Percentiles rank a stretch among this genome's conserved stretches.
phyloP scores from a whole-genome alignment of 2,797 vertebrate species.

The Chelidonichthys spinosus region DNA sequence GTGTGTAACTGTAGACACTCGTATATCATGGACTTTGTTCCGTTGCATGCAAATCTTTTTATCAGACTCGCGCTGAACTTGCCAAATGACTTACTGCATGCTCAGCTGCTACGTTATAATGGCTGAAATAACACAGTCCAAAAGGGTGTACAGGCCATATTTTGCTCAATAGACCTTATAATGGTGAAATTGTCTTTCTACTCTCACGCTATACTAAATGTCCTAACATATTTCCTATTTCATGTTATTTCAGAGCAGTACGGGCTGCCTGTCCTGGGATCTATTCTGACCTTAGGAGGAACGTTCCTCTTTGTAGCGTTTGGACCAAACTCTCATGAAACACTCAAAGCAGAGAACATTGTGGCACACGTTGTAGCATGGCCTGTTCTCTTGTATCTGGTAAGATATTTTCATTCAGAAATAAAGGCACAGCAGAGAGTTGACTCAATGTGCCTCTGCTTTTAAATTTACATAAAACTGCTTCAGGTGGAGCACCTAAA shows the following conservation, averaged over 20 bases:
- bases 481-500: not conserved
- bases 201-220: not conserved
- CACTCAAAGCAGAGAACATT: constrained; percentile 91
- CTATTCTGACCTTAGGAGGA: constrained; percentile 87
- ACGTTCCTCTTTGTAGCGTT: constrained; percentile 95
- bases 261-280: constrained; percentile 91
- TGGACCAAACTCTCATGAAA: constrained; percentile 95
- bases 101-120: not conserved
- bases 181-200: not conserved
- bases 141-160: not conserved
- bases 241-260: constrained; percentile 85
- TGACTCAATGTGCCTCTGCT: not conserved
- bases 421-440: not conserved
- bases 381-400: constrained; percentile 95
- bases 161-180: not conserved
- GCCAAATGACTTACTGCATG: not conserved
- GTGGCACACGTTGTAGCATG: constrained; percentile 92
- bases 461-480: not conserved
- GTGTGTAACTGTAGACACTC: not conserved
- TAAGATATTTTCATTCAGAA: constrained; percentile 73
- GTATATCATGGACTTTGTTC: not conserved
- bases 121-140: not conserved
- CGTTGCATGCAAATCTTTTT: constrained; percentile 45
- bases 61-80: not conserved
- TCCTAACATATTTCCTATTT: not conserved